phyloP scores from a whole-genome alignment of 1,140 invertebrate species.

The Drosophila chauvacae region DNA sequence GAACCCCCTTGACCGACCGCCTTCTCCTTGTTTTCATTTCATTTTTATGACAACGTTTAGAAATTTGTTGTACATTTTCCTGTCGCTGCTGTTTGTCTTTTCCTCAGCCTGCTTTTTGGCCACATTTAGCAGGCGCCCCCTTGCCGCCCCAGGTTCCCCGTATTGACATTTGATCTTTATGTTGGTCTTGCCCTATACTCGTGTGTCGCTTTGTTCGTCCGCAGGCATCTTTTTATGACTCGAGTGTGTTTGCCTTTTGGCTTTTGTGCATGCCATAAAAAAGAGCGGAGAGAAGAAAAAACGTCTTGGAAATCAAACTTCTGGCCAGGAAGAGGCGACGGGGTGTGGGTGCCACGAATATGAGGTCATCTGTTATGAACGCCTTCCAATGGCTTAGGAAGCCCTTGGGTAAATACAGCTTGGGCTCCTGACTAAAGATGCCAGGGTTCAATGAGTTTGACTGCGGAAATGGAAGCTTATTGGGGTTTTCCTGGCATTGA shows the following conservation, averaged over 20 bases:
- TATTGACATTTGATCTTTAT: constrained; percentile 84
- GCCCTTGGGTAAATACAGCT: constrained; percentile 68
- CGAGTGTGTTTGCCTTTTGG: constrained; percentile 81
- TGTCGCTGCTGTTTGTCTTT: constrained; percentile 68
- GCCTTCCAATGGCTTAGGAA: constrained; percentile 57
- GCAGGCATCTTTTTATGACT: constrained; percentile 81
- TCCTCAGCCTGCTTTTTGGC: constrained; percentile 60
- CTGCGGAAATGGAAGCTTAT: constrained; percentile 29
- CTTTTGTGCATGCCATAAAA: constrained; percentile 76
- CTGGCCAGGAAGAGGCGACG: not conserved
- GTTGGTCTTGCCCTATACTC: constrained; percentile 54
- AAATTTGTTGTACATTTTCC: constrained; percentile 78
- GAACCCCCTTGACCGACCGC: constrained; percentile 14
- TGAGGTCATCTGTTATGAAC: constrained; percentile 81
- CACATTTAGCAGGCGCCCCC: constrained; percentile 63
- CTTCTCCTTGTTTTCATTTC: constrained; percentile 79
- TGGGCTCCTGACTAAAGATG: constrained; percentile 19
- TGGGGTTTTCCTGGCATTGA: not conserved
- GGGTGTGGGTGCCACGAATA: constrained; percentile 53
- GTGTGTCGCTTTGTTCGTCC: constrained; percentile 81
- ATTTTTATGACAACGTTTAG: constrained; percentile 83
- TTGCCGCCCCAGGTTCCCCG: constrained; percentile 9
- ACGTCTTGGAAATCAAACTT: constrained; percentile 71
- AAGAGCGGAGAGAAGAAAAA: constrained; percentile 45
- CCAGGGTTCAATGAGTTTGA: constrained; percentile 39